Percentiles rank a stretch among this genome's conserved stretches.
Conservation (phyloP, 2,113 vertebrate genomes). For the Nerophis lumbriciformis region DNA sequence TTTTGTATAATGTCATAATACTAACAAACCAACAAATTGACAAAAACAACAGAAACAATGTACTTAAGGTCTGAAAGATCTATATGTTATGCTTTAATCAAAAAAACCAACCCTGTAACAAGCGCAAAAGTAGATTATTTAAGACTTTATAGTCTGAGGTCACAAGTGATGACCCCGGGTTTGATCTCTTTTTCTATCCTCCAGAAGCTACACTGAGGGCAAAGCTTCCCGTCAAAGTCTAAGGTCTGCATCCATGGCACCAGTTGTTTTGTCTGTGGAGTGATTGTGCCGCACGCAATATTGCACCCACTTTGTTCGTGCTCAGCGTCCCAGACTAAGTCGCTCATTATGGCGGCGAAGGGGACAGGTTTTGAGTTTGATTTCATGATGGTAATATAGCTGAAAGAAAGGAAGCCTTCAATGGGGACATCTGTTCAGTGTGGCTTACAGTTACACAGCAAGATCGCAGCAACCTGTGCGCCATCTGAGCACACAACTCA, state of each 20-base stretch:
- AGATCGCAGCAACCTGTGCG: slow-evolving; percentile 80
- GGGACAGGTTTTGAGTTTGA: slow-evolving; percentile 96
- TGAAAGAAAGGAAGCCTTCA: slow-evolving; percentile 88
- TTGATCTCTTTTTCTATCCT: slow-evolving; percentile 30
- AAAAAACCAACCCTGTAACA: not conserved
- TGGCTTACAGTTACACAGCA: slow-evolving; percentile 83
- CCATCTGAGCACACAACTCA: slow-evolving; percentile 63
- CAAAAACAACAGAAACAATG: no score
- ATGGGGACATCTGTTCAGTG: slow-evolving; percentile 96
- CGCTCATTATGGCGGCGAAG: slow-evolving; percentile 93
- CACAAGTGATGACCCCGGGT: slow-evolving; percentile 73
- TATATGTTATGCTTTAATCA: not conserved
- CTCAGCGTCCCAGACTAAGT: slow-evolving; percentile 97
- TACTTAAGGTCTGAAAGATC: not conserved
- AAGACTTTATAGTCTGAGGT: slow-evolving; percentile 27
- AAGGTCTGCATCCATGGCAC: slow-evolving; percentile 72
- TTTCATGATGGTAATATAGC: slow-evolving; percentile 91
- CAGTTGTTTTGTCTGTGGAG: slow-evolving; percentile 69
- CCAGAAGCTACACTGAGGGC: slow-evolving; percentile 49
- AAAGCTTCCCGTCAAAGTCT: slow-evolving; percentile 79
- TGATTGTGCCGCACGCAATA: slow-evolving; percentile 92
- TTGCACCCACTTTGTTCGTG: slow-evolving; percentile 95
- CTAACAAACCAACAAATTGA: no score
- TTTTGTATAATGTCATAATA: no score
- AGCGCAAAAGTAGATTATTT: not conserved